Conservation (phyloP, 2,797 vertebrate species). For the Enteromius treurensis region DNA sequence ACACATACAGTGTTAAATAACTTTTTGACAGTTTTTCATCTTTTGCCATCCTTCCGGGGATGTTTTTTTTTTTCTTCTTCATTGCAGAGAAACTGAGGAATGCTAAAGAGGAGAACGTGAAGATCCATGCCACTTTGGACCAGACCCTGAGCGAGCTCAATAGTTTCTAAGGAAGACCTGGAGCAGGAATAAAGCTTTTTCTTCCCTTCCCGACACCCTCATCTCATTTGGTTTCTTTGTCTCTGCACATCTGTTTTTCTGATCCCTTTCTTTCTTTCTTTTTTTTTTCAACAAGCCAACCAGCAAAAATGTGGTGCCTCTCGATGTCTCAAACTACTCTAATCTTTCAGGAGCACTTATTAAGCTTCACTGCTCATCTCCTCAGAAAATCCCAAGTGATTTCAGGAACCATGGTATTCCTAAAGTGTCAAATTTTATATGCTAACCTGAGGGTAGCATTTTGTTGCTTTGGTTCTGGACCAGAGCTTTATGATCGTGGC, state of each 20-base stretch:
- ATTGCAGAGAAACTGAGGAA: constrained; percentile 83
- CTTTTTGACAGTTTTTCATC: not conserved
- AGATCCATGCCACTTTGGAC: constrained; percentile 85
- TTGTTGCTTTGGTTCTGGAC: not conserved
- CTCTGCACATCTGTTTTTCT: constrained; percentile 16
- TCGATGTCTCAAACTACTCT: constrained; percentile 1
- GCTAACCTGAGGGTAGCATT: not conserved
- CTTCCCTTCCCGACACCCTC: constrained; percentile 41
- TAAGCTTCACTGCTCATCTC: constrained; percentile 23
- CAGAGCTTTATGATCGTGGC: constrained; percentile 13
- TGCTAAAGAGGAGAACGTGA: constrained; percentile 87
- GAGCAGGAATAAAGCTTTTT: constrained; percentile 15
- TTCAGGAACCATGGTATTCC: constrained; percentile 19
- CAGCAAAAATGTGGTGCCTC: constrained; percentile 7
- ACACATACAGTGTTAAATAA: not conserved
- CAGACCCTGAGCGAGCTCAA: constrained; percentile 89
- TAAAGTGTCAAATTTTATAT: constrained; percentile 16
- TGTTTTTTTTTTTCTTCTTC: constrained; percentile 28
- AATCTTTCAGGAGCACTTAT: constrained; percentile 25
- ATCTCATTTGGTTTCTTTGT: constrained; percentile 42
- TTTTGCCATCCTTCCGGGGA: not conserved
- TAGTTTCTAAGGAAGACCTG: constrained; percentile 79
- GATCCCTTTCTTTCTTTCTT: not conserved
- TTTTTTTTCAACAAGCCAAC: constrained; percentile 6
- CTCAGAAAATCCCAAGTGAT: constrained; percentile 28